Base-by-base conservation (phyloP, 2,888 invertebrate genomes). In the Troglohyphantes excavatus region DNA sequence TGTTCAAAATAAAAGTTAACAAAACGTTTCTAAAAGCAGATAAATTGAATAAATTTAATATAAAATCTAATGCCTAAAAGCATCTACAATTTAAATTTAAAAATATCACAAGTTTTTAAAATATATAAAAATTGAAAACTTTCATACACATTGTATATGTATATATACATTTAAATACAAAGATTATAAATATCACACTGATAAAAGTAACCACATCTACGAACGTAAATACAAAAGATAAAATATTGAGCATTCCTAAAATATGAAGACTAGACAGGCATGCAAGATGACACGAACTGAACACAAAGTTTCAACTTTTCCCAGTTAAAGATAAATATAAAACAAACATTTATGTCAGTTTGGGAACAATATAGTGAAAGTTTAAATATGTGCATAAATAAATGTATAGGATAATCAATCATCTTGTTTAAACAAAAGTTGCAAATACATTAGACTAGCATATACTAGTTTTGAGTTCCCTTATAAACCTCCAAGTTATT, bases 61-160 rank as follows among this genome's bases (percentile, higher is more conserved):
- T 53, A 81, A 81, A 81, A 53, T 21, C 68, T 68, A 67, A 81
- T 81, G 79, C 79, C 79, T 81, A 68, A 81, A 81, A 65, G 79
- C 79, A 81, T 68, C 23, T 26, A 65, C 26, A 53, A 81, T 19
- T 33, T 5, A 73, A 53, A 81, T 59, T 29, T 79, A 29, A 68
- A 81, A 81, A 81, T 81, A 81, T 81, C 67, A 81, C 79, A 68
- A 68, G 68, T 68, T 81, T 53, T 46, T 53, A 81, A 53, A 68
- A 29, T n/a, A 27, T 68, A 53, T 29, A 81, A 53, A 81, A 68
- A n/a, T 46, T 59, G 27, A 29, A 23, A 76, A 65, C 23, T 67
- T 79, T 21, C 19, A 19, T 73, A 59, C n/a, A 13, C 17, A n/a
- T 29, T 75, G 11, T 33, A 21, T 26, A 73, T 43, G 21, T 46